Evolutionary conservation across 2,888 invertebrate genomes (phyloP).

Genomic region (Meloe dianella): DNA sequence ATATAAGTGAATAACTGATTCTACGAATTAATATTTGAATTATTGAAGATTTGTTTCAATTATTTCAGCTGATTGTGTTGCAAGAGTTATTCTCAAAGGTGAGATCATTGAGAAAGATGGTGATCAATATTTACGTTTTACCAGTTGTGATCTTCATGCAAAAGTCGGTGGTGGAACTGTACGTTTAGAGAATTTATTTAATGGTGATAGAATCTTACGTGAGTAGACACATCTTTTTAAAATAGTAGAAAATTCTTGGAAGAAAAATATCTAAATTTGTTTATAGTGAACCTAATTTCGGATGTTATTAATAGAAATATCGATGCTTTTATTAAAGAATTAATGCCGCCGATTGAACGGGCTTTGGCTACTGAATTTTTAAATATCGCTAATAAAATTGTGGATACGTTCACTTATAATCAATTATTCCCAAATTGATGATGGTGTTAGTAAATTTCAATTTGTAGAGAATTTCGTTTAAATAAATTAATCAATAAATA

Average conservation of each 20-base stretch:
- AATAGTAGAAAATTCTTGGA: too few relatives aligned
- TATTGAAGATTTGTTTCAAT: neutral
- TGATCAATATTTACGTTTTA: constrained; percentile 57
- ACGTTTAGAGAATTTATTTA: constrained; percentile 62
- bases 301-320: constrained; percentile 65
- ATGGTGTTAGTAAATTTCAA: neutral
- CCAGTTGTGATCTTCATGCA: constrained; percentile 59
- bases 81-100: constrained; percentile 45
- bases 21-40: neutral
- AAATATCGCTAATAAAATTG: constrained; percentile 61
- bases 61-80: constrained; percentile 49
- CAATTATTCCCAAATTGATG: constrained; percentile 61
- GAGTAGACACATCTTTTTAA: too few relatives aligned
- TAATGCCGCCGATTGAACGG: constrained; percentile 63
- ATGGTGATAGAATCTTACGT: constrained; percentile 63
- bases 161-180: constrained; percentile 60
- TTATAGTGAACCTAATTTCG: constrained; percentile 62
- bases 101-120: constrained; percentile 57
- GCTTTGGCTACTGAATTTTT: constrained; percentile 59
- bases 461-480: neutral
- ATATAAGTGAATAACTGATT: constrained; percentile 58
- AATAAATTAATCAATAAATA: neutral
- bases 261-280: too few relatives aligned
- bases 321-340: constrained; percentile 61
- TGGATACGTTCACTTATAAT: constrained; percentile 59